Percentiles rank a stretch among this genome's conserved stretches.
phyloP scores from a whole-genome alignment of 2,888 invertebrate genomes.

The Parelbella ahira region DNA sequence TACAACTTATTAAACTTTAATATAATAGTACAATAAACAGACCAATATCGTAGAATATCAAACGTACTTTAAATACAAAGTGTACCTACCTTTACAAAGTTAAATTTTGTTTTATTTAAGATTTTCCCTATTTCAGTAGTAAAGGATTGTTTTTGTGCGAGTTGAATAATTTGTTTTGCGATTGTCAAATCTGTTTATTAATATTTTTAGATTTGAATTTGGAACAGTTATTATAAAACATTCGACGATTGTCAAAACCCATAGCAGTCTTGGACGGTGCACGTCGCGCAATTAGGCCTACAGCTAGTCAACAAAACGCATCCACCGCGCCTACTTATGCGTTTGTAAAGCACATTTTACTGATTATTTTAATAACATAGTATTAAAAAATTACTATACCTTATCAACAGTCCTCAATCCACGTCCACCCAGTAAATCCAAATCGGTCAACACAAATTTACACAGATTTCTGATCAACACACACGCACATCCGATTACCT shows the following conservation, averaged over 20 bases:
- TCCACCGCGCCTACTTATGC: conserved; percentile 13
- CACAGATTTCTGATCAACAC: conserved; percentile 38
- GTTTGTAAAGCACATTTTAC: conserved; percentile 5
- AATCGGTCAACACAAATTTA: conserved; percentile 35
- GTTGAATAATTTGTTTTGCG: too few species aligned
- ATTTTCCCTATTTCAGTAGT: too few species aligned
- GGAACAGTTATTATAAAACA: too few species aligned
- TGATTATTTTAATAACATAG: conserved; percentile 11
- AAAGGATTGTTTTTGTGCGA: too few species aligned
- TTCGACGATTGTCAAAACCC: neutral
- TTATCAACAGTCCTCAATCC: conserved; percentile 54
- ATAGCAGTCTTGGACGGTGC: conserved; percentile 31
- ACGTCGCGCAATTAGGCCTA: conserved; percentile 46
- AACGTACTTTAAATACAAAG: too few species aligned
- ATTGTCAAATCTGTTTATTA: too few species aligned
- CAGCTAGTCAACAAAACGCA: conserved; percentile 26
- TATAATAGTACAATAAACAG: too few species aligned
- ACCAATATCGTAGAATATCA: too few species aligned
- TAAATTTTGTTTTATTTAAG: too few species aligned
- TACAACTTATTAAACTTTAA: too few species aligned
- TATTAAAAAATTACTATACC: conserved; percentile 47
- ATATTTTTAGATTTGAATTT: too few species aligned
- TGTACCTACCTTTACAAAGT: too few species aligned
- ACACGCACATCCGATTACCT: conserved; percentile 31
- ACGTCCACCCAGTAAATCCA: conserved; percentile 61